A percentile compares a stretch with the other conserved stretches of the same genome.
Evolutionary conservation across 2,888 invertebrate species (phyloP).

Genomic region (Dicyrtoma fusca): DNA sequence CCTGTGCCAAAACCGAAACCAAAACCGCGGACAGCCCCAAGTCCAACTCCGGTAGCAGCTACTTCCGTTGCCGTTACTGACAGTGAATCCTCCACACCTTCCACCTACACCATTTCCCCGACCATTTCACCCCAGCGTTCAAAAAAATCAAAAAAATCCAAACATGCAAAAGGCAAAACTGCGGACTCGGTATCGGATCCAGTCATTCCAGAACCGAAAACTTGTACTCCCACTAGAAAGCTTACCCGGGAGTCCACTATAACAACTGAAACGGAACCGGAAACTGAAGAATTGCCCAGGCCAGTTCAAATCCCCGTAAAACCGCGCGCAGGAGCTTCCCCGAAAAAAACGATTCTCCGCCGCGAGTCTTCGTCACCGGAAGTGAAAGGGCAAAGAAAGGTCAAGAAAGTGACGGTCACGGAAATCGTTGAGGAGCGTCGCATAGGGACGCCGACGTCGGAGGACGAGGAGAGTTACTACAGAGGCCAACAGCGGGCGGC

Average conservation of each 20-base stretch:
- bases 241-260: neutral
- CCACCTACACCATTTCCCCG: neutral
- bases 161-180: neutral
- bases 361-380: constrained; percentile 13
- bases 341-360: constrained; percentile 17
- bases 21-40: neutral
- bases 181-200: constrained; percentile 13
- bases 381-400: neutral
- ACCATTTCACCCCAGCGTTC: too few relatives aligned
- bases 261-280: neutral
- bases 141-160: too few relatives aligned
- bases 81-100: neutral
- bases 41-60: neutral
- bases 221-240: constrained; percentile 1
- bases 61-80: too few relatives aligned
- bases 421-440: constrained; percentile 32
- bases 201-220: neutral
- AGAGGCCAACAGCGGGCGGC: neutral
- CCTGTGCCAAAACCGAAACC: constrained; percentile 20
- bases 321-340: neutral
- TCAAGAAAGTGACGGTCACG: constrained; percentile 25
- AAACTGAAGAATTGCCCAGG: neutral
- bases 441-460: constrained; percentile 1
- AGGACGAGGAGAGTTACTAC: constrained; percentile 23
- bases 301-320: neutral